Evolutionary conservation across 2,888 invertebrate species (phyloP).

Genomic region (Dynastes maya): DNA sequence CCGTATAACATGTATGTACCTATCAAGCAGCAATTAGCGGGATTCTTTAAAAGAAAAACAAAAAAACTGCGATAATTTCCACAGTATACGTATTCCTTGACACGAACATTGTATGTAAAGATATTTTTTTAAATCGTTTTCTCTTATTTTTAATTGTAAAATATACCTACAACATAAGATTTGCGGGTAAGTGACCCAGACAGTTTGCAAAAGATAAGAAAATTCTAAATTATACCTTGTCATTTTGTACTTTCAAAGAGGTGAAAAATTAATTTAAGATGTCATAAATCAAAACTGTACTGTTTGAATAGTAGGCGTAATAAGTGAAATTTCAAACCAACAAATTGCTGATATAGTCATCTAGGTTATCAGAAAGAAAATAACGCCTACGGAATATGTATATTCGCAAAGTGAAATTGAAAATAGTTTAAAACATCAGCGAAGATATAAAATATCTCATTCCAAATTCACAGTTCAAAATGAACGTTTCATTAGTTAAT

Average conservation of each 20-base stretch:
- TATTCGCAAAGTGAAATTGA: not conserved
- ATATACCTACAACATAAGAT: not conserved
- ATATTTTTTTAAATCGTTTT: not conserved
- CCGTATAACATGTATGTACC: constrained; percentile 13
- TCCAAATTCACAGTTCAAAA: not conserved
- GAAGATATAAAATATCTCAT: not conserved
- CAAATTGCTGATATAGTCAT: constrained; percentile 17
- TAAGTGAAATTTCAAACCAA: constrained; percentile 21
- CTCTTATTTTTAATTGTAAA: constrained; percentile 1
- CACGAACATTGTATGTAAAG: constrained; percentile 36
- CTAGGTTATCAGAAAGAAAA: constrained; percentile 4
- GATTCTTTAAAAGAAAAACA: constrained; percentile 8
- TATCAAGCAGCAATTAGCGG: constrained; percentile 32
- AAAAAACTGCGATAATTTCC: constrained; percentile 19
- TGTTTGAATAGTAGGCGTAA: not conserved
- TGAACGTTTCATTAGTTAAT: not conserved
- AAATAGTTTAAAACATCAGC: too few relatives aligned
- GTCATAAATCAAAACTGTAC: too few relatives aligned
- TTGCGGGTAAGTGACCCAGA: constrained; percentile 14
- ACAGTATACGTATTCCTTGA: constrained; percentile 13
- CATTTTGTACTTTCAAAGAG: not conserved
- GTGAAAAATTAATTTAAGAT: too few relatives aligned
- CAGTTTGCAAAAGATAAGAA: not conserved
- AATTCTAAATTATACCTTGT: constrained; percentile 5
- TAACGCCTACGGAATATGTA: constrained; percentile 16